Conservation (phyloP, 1,140 invertebrate species). For the Maconellicoccus hirsutus region DNA sequence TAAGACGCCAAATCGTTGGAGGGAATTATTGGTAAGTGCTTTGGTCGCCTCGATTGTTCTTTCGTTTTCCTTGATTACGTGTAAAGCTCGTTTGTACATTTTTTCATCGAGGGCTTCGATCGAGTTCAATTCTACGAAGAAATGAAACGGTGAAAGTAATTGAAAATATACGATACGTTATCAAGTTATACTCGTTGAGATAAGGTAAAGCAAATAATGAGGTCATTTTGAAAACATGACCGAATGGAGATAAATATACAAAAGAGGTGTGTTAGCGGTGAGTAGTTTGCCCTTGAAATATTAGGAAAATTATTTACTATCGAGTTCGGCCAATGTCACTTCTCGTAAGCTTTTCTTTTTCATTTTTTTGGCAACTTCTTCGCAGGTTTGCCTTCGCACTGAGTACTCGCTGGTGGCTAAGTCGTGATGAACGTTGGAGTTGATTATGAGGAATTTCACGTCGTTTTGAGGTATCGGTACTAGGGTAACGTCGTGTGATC, state of each 20-base stretch:
- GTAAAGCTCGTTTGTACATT: slow-evolving; percentile 55
- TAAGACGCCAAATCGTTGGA: slow-evolving; percentile 57
- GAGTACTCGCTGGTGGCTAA: slow-evolving; percentile 76
- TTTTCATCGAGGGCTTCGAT: slow-evolving; percentile 21
- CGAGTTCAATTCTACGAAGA: slow-evolving; percentile 15
- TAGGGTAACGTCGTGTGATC: slow-evolving; percentile 51
- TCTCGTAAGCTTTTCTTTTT: slow-evolving; percentile 58
- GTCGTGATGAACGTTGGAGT: slow-evolving; percentile 83
- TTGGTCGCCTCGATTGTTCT: slow-evolving; percentile 57
- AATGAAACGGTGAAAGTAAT: too few species aligned
- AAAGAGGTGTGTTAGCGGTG: too few species aligned
- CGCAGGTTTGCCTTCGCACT: slow-evolving; percentile 61
- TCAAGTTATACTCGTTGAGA: too few species aligned
- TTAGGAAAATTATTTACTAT: neutral
- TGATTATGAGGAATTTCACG: slow-evolving; percentile 65
- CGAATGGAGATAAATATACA: too few species aligned
- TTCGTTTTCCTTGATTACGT: slow-evolving; percentile 75
- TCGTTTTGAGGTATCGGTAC: slow-evolving; percentile 55
- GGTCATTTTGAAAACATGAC: too few species aligned
- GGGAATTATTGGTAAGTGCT: slow-evolving; percentile 56
- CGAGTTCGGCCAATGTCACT: slow-evolving; percentile 47
- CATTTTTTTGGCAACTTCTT: slow-evolving; percentile 59
- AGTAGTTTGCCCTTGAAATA: neutral
- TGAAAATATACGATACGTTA: too few species aligned
- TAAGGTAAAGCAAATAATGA: too few species aligned